Evolutionary conservation across 2,113 vertebrate species (phyloP).

Genomic region (Montifringilla adamsi): DNA sequence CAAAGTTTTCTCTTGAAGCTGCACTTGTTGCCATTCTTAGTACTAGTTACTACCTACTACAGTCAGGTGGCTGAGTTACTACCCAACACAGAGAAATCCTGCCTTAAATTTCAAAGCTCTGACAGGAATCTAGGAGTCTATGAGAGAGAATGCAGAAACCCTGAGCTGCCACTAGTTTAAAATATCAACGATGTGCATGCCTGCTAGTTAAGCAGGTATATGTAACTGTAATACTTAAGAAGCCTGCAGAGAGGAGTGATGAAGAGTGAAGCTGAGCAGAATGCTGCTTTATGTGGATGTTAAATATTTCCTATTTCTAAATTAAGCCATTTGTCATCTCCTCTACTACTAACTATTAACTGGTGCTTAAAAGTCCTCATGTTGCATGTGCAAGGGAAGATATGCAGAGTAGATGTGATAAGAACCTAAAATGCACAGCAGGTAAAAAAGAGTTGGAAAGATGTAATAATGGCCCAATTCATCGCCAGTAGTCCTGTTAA

Average conservation of each 20-base stretch:
- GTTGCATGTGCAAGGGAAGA: background rate
- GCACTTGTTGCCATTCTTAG: background rate
- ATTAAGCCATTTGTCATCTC: background rate
- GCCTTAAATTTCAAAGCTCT: background rate
- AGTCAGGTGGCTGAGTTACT: background rate
- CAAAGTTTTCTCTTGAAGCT: background rate
- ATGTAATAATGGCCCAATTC: background rate
- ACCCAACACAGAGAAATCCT: background rate
- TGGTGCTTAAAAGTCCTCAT: background rate
- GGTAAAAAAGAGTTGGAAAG: background rate
- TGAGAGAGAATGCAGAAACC: background rate
- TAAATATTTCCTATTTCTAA: slow-evolving; percentile 19
- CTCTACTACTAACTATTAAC: background rate
- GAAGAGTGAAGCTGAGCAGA: background rate
- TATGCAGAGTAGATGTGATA: background rate
- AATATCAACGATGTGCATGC: background rate
- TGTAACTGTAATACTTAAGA: background rate
- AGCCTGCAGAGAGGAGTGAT: background rate
- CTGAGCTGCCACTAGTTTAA: background rate
- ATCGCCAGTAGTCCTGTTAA: background rate
- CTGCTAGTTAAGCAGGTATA: background rate
- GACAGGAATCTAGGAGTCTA: background rate
- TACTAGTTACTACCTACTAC: background rate
- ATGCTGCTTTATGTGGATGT: background rate
- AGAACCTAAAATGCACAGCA: background rate